phyloP scores from a whole-genome alignment of 2,113 vertebrate genomes.

The Myrmecophaga tridactyla region DNA sequence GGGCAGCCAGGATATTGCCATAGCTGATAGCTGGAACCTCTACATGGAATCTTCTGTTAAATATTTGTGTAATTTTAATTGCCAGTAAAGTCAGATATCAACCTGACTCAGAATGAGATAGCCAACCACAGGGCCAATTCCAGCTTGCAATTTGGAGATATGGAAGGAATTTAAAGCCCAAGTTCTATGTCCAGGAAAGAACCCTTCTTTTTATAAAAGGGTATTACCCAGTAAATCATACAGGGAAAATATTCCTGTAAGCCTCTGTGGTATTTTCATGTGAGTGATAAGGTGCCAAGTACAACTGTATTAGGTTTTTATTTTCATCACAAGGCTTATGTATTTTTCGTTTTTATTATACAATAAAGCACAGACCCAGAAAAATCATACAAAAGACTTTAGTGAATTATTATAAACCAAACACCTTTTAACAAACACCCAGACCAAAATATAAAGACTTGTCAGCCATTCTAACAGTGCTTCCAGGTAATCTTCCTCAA shows the following conservation, averaged over 20 bases:
- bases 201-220: neutral
- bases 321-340: neutral
- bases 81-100: neutral
- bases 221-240: neutral
- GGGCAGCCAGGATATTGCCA: neutral
- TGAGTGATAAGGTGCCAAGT: neutral
- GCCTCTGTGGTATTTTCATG: neutral
- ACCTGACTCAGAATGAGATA: neutral
- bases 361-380: neutral
- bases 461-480: neutral
- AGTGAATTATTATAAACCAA: neutral
- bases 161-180: slow-evolving; percentile 47
- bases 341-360: neutral
- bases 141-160: neutral
- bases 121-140: neutral
- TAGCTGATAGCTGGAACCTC: neutral
- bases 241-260: neutral
- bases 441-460: neutral
- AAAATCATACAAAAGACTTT: neutral
- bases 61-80: neutral
- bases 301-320: neutral
- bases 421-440: neutral
- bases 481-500: neutral
- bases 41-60: neutral
- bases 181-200: neutral